Evolutionary conservation across 2,888 invertebrate genomes (phyloP), one percentile per base, ranked within the genome.

Genomic region (Dexiosoma caninum): DNA sequence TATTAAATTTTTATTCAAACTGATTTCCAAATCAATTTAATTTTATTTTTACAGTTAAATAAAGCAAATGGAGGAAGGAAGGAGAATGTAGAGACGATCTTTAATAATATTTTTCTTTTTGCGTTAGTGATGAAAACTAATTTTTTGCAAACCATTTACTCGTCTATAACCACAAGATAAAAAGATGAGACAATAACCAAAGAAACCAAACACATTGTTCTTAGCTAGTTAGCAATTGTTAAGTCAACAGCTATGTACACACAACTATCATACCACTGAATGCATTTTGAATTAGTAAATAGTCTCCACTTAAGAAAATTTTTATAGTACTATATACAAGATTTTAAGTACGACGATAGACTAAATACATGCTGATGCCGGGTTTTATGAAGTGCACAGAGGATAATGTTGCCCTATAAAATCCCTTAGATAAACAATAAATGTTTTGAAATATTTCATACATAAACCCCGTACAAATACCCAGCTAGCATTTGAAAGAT

Each of bases 141-240:
- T 51, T 51, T 37, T 23, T 37, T 55, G 21, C 14, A 32, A 32
- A 23, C 16, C n/a, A n/a, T n/a, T n/a, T n/a, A n/a, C 37, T 44
- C 44, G 27, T 3, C 57, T 10, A 42, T 10, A 42, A 30, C 30
- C 6, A 27, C 6, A 55, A 32, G 21, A 55, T 53, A 69, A 32
- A 10, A 66, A 35, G 14, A 49, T 37, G 12, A 40, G 9, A 37
- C 37, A 51, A 66, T 64, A 37, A 64, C 23, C 9, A n/a, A 12
- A 3, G 12, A 16, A 16, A 44, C 3, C 21, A n/a, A 6, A 21
- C 14, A 46, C n/a, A 19, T 35, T 69, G 35, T 57, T 57, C 35
- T 69, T 5, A 16, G 2, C 23, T 57, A 46, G 12, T 23, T 35
- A 69, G 46, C 69, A 69, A 69, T 46, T 46, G 23, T 42, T 57